phyloP scores from a whole-genome alignment of 2,113 vertebrate species.

The Pholis gunnellus region DNA sequence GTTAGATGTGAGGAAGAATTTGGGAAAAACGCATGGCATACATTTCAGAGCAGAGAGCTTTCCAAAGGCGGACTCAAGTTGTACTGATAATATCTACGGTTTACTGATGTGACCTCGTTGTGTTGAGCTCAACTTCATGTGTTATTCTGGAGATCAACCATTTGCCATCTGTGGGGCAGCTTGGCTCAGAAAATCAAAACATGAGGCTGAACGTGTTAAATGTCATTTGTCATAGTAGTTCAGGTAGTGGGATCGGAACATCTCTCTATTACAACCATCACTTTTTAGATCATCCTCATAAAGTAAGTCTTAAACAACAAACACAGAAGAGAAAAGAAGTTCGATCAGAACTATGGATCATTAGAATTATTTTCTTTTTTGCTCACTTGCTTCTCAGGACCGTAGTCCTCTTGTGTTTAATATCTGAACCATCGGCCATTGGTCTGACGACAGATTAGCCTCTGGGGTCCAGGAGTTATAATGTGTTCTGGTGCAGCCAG shows the following conservation, averaged over 20 bases:
- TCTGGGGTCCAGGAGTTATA: not conserved
- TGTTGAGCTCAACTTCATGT: not conserved
- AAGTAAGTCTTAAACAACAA: no score
- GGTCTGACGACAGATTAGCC: no score
- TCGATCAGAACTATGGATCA: no score
- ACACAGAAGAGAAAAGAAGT: no score
- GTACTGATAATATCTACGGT: not conserved
- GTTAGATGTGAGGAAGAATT: not conserved
- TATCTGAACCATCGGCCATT: not conserved
- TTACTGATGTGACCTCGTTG: not conserved
- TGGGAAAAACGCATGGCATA: not conserved
- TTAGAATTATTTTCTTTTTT: no score
- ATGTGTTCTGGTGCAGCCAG: not conserved
- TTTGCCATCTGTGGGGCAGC: not conserved
- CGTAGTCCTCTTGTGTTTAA: not conserved
- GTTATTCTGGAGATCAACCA: not conserved
- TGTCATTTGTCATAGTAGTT: not conserved
- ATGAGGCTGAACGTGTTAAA: not conserved
- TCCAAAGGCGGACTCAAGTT: not conserved
- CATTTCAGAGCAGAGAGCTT: not conserved
- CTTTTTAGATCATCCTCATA: no score
- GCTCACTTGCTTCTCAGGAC: no score
- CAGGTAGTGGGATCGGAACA: no score
- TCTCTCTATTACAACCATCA: no score
- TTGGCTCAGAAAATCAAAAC: not conserved